Evolutionary conservation across 2,888 invertebrate species (phyloP).

Genomic region (Neoascia interrupta): DNA sequence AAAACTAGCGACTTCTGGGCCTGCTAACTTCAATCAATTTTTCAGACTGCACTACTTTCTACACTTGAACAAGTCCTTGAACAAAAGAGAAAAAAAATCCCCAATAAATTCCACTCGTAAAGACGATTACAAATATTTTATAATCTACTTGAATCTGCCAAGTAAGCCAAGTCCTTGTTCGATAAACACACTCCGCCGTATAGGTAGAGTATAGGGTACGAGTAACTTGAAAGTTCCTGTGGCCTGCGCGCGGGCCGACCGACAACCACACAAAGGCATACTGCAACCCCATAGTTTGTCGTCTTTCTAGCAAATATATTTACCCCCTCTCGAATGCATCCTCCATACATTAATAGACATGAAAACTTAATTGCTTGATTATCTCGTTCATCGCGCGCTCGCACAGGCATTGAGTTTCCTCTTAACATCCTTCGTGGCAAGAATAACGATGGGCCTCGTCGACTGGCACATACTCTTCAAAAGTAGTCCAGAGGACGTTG

Average conservation of each 20-base stretch:
- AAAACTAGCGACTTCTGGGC: too few relatives aligned
- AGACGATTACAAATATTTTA: constrained; percentile 61
- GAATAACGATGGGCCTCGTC: background rate
- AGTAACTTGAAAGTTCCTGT: constrained; percentile 21
- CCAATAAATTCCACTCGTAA: constrained; percentile 62
- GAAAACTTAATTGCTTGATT: constrained; percentile 71
- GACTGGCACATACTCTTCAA: background rate
- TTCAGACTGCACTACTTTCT: too few relatives aligned
- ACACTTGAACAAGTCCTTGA: too few relatives aligned
- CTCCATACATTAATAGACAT: constrained; percentile 66
- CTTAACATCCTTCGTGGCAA: constrained; percentile 11
- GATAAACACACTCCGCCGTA: constrained; percentile 40
- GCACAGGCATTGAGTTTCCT: constrained; percentile 39
- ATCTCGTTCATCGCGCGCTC: constrained; percentile 69
- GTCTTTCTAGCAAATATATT: constrained; percentile 34
- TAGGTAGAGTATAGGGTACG: too few relatives aligned
- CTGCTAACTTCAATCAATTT: too few relatives aligned
- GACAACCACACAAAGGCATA: constrained; percentile 55
- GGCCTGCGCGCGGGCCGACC: constrained; percentile 31
- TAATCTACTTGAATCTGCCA: constrained; percentile 67
- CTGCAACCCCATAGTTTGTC: constrained; percentile 33
- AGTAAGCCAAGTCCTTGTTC: constrained; percentile 66
- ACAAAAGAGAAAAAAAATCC: too few relatives aligned
- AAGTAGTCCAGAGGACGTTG: constrained; percentile 38
- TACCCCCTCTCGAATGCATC: constrained; percentile 34